Percentiles rank a stretch among this genome's conserved stretches.
Evolutionary conservation across 2,888 invertebrate species (phyloP).

Genomic region (Ferdinandea cuprea): DNA sequence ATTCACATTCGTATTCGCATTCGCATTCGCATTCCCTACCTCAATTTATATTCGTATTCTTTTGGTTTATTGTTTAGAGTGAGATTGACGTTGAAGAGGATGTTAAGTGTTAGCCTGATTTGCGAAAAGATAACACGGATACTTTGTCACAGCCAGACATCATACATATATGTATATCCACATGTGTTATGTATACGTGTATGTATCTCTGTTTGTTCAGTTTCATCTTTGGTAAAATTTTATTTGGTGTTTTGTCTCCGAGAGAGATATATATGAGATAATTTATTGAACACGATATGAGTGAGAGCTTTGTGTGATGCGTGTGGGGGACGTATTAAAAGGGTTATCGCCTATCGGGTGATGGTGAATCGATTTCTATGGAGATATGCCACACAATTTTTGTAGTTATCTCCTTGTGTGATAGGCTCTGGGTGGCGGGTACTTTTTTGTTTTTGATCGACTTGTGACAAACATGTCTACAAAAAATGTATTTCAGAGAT

Average conservation of each 20-base stretch:
- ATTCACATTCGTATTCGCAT: not conserved
- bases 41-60: conserved; percentile 51
- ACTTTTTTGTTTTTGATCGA: too few relatives aligned
- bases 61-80: conserved; percentile 70
- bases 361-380: too few relatives aligned
- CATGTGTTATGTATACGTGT: conserved; percentile 16
- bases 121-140: conserved; percentile 68
- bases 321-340: not conserved
- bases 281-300: conserved; percentile 61
- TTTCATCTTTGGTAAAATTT: conserved; percentile 42
- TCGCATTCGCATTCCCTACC: conserved; percentile 36
- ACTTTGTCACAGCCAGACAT: conserved; percentile 70
- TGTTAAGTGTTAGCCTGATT: conserved; percentile 73
- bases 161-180: not conserved
- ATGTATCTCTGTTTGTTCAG: not conserved
- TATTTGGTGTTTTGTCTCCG: conserved; percentile 49
- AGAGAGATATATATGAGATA: conserved; percentile 45
- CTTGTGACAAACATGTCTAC: too few relatives aligned
- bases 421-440: too few relatives aligned
- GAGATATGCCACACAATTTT: too few relatives aligned
- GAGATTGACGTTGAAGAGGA: conserved; percentile 72
- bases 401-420: not conserved
- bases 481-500: too few relatives aligned
- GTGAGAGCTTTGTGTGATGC: conserved; percentile 44
- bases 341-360: not conserved